Base-by-base conservation (phyloP, 2,888 invertebrate genomes). In the Drosophila meridiana region DNA sequence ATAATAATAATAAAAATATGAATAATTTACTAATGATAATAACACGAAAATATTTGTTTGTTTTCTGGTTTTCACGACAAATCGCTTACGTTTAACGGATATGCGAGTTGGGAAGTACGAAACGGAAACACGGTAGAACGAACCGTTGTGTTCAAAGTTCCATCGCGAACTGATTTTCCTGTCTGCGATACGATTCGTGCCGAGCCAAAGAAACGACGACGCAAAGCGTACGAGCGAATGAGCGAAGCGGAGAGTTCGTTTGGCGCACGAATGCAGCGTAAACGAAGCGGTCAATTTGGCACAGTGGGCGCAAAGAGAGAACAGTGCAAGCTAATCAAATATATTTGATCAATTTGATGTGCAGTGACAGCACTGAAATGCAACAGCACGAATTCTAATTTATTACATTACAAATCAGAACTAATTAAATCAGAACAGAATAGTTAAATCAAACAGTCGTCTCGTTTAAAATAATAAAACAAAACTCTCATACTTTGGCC, bases 91-190 rank as follows among this genome's bases (percentile, higher is more conserved):
- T 42, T 74, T 55, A 69, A 77, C 78, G 78, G 61, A 57, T 73
- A 72, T 73, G 61, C 69, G 62, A 57, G 42, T 53, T 64, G 32
- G 58, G 50, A 66, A 70, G 67, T 67, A 68, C 80, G 66, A 72
- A 76, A 72, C 76, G 71, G 77, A 80, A 77, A 79, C 14, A 56
- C 77, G 69, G 67, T 28, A 84, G 76, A 86, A 83, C 86, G 90
- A 92, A 91, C 92, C 92, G 90, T 88, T 89, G 87, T 89, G 87
- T 92, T 92, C 92, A 82, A 72, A 78, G 78, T 78, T 76, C 80
- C 78, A 80, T 80, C 69, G 76, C 80, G 78, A 80, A 89, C 78
- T 84, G 82, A 88, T 85, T 88, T 73, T 67, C 55, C 59, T 76
- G 69, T 36, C 55, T 62, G 43, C 62, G 69, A 65, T 69, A 63